Evolutionary conservation across 2,888 invertebrate species (phyloP).

Genomic region (Orthosia gracilis): DNA sequence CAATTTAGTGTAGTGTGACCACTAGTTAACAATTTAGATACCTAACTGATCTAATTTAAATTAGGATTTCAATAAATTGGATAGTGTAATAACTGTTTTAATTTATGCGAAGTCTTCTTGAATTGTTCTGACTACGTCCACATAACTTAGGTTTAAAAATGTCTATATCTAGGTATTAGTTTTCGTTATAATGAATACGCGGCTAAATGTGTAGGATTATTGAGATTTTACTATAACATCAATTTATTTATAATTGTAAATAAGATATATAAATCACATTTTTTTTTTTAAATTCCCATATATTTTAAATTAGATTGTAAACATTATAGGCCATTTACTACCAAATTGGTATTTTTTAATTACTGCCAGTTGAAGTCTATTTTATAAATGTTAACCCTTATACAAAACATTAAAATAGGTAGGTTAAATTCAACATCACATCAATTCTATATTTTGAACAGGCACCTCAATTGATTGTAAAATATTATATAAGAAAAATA

Average conservation of each 20-base stretch:
- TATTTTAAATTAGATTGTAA: neutral
- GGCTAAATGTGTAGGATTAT: conserved; percentile 12
- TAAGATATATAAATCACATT: neutral
- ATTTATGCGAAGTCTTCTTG: neutral
- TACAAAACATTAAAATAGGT: conserved; percentile 9
- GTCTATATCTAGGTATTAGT: neutral
- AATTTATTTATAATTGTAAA: conserved; percentile 9
- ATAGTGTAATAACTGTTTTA: too few relatives aligned
- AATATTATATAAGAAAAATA: neutral
- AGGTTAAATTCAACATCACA: conserved; percentile 27
- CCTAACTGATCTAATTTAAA: too few relatives aligned
- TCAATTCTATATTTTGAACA: conserved; percentile 26
- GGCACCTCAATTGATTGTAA: conserved; percentile 37
- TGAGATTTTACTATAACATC: neutral
- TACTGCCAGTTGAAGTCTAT: conserved; percentile 14
- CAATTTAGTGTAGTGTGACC: too few relatives aligned
- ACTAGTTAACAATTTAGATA: too few relatives aligned
- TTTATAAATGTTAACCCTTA: conserved; percentile 15
- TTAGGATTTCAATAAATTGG: too few relatives aligned
- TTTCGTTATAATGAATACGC: neutral
- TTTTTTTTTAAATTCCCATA: conserved; percentile 6
- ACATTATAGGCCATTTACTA: conserved; percentile 8
- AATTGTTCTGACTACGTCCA: conserved; percentile 24
- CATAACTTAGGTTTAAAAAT: conserved; percentile 12
- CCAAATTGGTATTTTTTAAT: neutral